Evolutionary conservation across 2,113 vertebrate genomes (phyloP).

Genomic region (Cheirogaleus medius): DNA sequence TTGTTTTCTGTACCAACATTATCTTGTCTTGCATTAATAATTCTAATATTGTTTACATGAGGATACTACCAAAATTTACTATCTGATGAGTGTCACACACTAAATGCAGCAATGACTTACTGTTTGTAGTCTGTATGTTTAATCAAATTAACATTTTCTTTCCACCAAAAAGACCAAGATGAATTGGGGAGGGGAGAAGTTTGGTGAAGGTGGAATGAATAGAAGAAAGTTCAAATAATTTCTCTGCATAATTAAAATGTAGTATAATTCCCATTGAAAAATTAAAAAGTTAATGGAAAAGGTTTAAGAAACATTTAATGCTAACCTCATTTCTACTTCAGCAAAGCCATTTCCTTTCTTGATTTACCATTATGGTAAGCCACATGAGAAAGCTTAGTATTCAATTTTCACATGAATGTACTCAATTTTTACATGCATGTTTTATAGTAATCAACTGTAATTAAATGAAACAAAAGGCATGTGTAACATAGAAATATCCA

Average conservation of each 20-base stretch:
- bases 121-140: neutral
- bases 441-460: slow-evolving; percentile 34
- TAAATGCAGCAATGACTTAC: neutral
- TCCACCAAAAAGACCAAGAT: slow-evolving; percentile 9
- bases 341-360: slow-evolving; percentile 48
- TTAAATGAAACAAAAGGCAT: slow-evolving; percentile 26
- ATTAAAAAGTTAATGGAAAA: slow-evolving; percentile 33
- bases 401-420: neutral
- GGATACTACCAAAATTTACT: neutral
- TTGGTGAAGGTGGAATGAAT: neutral
- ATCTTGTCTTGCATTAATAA: neutral
- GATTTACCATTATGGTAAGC: slow-evolving; percentile 47
- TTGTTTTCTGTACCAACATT: neutral
- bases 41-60: slow-evolving; percentile 14
- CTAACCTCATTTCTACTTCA: slow-evolving; percentile 4
- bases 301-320: neutral
- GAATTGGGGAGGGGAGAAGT: neutral
- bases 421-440: neutral
- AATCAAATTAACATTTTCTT: neutral
- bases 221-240: slow-evolving; percentile 17
- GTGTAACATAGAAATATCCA: neutral
- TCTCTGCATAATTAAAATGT: slow-evolving; percentile 47
- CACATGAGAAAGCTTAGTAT: slow-evolving; percentile 3
- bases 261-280: slow-evolving; percentile 41
- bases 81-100: neutral